Conservation (phyloP, 1,140 invertebrate species). For the Drosophila pachea region DNA sequence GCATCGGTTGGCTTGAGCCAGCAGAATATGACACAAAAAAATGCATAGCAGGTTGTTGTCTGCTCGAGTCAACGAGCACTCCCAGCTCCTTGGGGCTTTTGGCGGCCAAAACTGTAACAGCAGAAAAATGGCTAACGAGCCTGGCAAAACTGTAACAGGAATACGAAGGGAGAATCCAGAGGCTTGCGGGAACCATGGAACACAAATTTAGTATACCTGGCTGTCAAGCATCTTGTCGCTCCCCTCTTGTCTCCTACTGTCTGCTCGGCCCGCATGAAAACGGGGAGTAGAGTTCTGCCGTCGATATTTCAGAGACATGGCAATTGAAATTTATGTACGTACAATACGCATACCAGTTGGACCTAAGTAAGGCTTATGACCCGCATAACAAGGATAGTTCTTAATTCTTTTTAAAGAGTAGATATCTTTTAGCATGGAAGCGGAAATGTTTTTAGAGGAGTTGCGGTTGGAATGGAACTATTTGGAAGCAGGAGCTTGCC, state of each 20-base stretch:
- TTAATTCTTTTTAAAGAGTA: too few relatives aligned
- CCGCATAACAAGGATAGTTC: too few relatives aligned
- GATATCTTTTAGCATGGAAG: too few relatives aligned
- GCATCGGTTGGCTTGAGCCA: conserved; percentile 36
- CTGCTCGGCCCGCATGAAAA: background rate
- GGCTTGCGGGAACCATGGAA: background rate
- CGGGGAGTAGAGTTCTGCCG: background rate
- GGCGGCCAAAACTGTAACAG: conserved; percentile 34
- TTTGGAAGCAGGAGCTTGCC: conserved; percentile 37
- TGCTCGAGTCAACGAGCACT: conserved; percentile 16
- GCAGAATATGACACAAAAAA: conserved; percentile 21
- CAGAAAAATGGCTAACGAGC: conserved; percentile 48
- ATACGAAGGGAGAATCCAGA: conserved; percentile 6
- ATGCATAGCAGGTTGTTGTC: conserved; percentile 43
- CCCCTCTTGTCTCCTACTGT: background rate
- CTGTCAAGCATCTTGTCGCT: background rate
- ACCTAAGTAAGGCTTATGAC: too few relatives aligned
- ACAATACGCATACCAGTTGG: background rate
- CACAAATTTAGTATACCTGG: conserved; percentile 8
- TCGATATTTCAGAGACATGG: background rate
- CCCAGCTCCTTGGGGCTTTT: conserved; percentile 55
- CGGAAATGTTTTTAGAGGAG: too few relatives aligned
- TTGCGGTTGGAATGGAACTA: conserved; percentile 22
- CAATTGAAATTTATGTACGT: background rate
- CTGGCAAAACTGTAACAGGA: conserved; percentile 49